phyloP scores from a whole-genome alignment of 2,888 invertebrate genomes.

The Drosophila ustulata region DNA sequence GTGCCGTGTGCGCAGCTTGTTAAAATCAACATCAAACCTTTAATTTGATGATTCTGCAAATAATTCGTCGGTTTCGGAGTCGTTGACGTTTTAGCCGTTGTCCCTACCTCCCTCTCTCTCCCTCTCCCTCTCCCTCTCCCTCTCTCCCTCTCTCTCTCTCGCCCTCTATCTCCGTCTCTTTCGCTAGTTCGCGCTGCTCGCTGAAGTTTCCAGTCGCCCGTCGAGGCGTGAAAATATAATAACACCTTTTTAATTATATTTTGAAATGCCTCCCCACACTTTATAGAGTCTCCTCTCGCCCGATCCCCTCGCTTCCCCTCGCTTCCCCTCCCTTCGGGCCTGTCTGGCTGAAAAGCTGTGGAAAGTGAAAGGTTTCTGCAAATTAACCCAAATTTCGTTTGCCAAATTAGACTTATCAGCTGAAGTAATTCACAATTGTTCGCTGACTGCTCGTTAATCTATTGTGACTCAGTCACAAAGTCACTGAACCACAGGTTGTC shows the following conservation, averaged over 20 bases:
- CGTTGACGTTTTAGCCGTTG: slow-evolving; percentile 69
- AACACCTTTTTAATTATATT: slow-evolving; percentile 75
- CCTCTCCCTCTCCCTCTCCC: background rate
- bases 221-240: slow-evolving; percentile 81
- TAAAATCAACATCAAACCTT: slow-evolving; percentile 82
- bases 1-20: slow-evolving; percentile 57
- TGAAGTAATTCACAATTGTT: slow-evolving; percentile 56
- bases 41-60: slow-evolving; percentile 82
- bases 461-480: slow-evolving; percentile 48
- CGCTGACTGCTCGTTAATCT: slow-evolving; percentile 25
- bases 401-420: slow-evolving; percentile 75
- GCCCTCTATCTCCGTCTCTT: background rate
- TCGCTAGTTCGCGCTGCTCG: slow-evolving; percentile 33
- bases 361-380: slow-evolving; percentile 63
- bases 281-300: background rate
- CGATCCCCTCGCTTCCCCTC: background rate
- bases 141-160: background rate
- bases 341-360: slow-evolving; percentile 16
- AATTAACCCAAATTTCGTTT: slow-evolving; percentile 64
- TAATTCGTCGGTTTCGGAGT: slow-evolving; percentile 72
- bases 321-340: background rate
- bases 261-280: slow-evolving; percentile 31
- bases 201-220: slow-evolving; percentile 67
- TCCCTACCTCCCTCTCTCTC: background rate
- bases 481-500: slow-evolving; percentile 32